Evolutionary conservation across 2,888 invertebrate species (phyloP), one percentile per base, ranked within the genome.

Genomic region (Lepetodrilus schrolli): DNA sequence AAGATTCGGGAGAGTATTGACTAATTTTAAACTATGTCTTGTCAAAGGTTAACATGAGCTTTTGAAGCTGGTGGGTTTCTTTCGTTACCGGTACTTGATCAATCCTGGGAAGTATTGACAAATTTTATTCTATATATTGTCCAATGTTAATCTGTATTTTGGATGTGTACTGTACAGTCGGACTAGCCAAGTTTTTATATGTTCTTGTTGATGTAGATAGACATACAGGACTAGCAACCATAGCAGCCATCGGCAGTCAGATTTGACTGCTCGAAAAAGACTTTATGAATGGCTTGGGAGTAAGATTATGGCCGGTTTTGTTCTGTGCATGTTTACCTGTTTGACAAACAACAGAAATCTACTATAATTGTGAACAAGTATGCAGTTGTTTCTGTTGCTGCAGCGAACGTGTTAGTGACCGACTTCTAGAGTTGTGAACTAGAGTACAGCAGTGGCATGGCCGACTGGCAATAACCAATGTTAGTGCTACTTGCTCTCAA

Each of bases 191-290:
- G n/a, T n/a, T n/a, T 30, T 17, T 58, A 30, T 58, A 30, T 58
- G 58, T 58, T 58, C 58, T 58, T 58, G 58, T 58, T 58, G 34
- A 30, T 58, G 58, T 58, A 58, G 58, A 58, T 58, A 58, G 58
- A 23, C 23, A 58, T 17, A 13, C 17, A 17, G 26, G n/a, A 30
- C n/a, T n/a, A 21, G 4, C 30, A 58, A 17, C 30, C 30, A 10
- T 30, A 26, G 34, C 34, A 7, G 30, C 26, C 34, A 30, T 58
- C 30, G 26, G 34, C 58, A 23, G 34, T 30, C n/a, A 23, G n/a
- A 30, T 17, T 34, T 58, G 23, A 58, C n/a, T 30, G 26, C 30
- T 58, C 17, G 13, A 17, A 43, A 0, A 13, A 13, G 43, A 17
- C n/a, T 38, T 43, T 43, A 17, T 10, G 10, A 43, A 43, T 43